Percentiles rank a stretch among this genome's conserved stretches.
Evolutionary conservation across 2,888 invertebrate genomes (phyloP).

Genomic region (Drosophila paramelanica): DNA sequence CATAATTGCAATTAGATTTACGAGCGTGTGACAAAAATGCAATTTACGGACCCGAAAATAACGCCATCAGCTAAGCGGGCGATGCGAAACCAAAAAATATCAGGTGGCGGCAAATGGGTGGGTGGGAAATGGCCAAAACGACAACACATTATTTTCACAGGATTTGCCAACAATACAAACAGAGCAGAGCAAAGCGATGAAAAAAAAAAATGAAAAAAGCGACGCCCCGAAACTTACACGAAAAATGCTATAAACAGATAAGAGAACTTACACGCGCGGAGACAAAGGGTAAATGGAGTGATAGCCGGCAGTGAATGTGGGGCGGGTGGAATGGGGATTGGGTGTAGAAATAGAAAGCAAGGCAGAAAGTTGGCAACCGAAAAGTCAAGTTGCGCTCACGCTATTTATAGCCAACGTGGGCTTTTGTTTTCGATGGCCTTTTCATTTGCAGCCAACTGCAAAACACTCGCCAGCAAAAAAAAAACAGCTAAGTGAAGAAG

Average conservation of each 20-base stretch:
- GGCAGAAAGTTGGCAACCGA: constrained; percentile 71
- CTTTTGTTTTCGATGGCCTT: constrained; percentile 80
- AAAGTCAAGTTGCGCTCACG: constrained; percentile 76
- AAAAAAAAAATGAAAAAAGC: constrained; percentile 19
- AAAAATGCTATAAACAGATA: constrained; percentile 74
- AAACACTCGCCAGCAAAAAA: constrained; percentile 42
- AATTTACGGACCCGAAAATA: constrained; percentile 38
- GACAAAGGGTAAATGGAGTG: constrained; percentile 42
- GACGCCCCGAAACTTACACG: constrained; percentile 62
- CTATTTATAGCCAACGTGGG: constrained; percentile 78
- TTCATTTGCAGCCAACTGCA: constrained; percentile 76
- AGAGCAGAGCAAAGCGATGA: not conserved
- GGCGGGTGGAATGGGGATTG: not conserved
- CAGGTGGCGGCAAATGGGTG: constrained; percentile 4
- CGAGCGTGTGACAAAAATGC: constrained; percentile 43
- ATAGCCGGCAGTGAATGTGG: not conserved
- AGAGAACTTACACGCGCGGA: constrained; percentile 51
- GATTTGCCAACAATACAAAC: constrained; percentile 24
- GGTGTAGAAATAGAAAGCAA: constrained; percentile 38
- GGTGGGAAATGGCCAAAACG: constrained; percentile 24
- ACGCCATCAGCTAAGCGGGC: constrained; percentile 14
- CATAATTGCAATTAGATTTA: constrained; percentile 77
- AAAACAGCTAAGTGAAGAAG: not conserved
- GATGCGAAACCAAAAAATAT: constrained; percentile 17
- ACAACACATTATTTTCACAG: constrained; percentile 33